Evolutionary conservation across 2,113 vertebrate species (phyloP), one percentile per base, ranked within the genome.

Genomic region (Enhydra lutris): DNA sequence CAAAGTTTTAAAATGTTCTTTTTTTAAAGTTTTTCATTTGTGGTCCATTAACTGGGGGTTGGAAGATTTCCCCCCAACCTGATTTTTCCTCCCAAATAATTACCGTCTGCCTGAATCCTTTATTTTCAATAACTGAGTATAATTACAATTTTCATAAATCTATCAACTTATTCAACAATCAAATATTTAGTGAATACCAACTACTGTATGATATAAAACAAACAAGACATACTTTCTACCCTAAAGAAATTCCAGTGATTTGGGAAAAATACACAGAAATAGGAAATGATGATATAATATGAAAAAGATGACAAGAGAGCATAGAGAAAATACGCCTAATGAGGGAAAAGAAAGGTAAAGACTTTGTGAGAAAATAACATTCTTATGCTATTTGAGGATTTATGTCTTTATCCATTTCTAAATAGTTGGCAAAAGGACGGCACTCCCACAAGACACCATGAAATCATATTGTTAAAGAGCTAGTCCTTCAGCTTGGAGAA

Each of bases 181-280:
- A 96, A 74, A 86, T 85, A 92, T 89, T 76, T 96, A 85, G 34
- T 81, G 45, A 81, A 90, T 14, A 89, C 10, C 52, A 89, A 79
- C 26, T 90, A 92, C 1, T 80, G 0, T 39, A 59, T 69, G 7
- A 31, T 61, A 81, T 23, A 85, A 65, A 95, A 47, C 42, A 90
- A 80, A 31, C 14, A 90, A 82, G 23, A 86, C 23, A 89, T 1
- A 78, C 4, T 87, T 88, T 26, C 36, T 89, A 94, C 10, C 24
- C 94, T 79, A 52, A 82, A 93, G 42, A 87, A 18, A 95, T 57
- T 89, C 31, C 39, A 91, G 29, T 84, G 29, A 92, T 83, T 42
- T 95, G 69, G 17, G 15, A 69, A 86, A 97, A 55, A 89, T 57
- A 55, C 10, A 89, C 20, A 12, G 73, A 89, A 80, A 89, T 2